Conservation (phyloP, 2,888 invertebrate species). For the Boloria euphrosyne region DNA sequence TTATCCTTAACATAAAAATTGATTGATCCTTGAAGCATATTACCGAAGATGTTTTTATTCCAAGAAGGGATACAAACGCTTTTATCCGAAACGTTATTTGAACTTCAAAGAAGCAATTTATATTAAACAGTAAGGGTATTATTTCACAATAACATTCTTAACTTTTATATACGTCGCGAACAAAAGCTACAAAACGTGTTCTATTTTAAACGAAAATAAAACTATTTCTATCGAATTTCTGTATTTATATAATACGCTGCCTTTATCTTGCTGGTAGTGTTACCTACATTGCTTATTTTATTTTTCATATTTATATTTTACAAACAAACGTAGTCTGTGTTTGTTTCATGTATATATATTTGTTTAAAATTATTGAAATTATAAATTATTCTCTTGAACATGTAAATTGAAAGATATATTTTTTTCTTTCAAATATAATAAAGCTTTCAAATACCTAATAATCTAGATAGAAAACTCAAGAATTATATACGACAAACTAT, state of each 20-base stretch:
- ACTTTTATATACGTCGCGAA: slow-evolving; percentile 21
- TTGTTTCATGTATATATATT: no score
- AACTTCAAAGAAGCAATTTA: slow-evolving; percentile 36
- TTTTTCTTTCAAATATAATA: no score
- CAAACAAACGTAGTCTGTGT: background rate
- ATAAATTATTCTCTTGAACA: no score
- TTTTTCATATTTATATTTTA: background rate
- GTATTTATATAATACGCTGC: no score
- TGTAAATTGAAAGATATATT: no score
- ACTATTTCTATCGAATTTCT: slow-evolving; percentile 2
- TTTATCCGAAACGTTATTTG: slow-evolving; percentile 26
- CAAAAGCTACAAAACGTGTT: slow-evolving; percentile 21
- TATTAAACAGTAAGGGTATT: slow-evolving; percentile 33
- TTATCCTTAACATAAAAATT: slow-evolving; percentile 13
- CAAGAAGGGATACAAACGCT: slow-evolving; percentile 26
- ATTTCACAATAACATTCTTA: slow-evolving; percentile 31
- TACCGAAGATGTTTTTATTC: slow-evolving; percentile 28
- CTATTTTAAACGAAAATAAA: slow-evolving; percentile 14
- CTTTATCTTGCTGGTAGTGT: background rate
- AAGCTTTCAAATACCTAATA: no score
- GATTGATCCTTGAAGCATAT: slow-evolving; percentile 26
- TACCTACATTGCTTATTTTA: background rate
- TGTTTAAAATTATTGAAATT: no score
- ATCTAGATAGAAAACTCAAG: no score
- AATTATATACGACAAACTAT: no score